A percentile compares a stretch with the other conserved stretches of the same genome.
Evolutionary conservation across 2,888 invertebrate species (phyloP).

Genomic region (Drosophila buzzatii): DNA sequence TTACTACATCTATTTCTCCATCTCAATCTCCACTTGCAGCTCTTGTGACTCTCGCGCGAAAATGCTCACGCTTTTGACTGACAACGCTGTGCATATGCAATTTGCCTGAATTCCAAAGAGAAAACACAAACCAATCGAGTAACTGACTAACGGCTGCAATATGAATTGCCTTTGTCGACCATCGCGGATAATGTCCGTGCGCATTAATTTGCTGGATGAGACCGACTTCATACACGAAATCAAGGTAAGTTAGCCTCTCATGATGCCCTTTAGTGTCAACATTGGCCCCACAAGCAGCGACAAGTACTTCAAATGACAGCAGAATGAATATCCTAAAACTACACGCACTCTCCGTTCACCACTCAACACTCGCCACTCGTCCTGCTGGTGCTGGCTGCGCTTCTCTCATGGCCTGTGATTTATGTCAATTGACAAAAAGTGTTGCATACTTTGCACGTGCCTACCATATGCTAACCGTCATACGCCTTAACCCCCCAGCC

Average conservation of each 20-base stretch:
- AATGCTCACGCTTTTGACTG: constrained; percentile 52
- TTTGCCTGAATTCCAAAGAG: constrained; percentile 44
- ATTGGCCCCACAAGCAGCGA: constrained; percentile 54
- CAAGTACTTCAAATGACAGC: constrained; percentile 20
- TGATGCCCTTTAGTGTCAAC: constrained; percentile 47
- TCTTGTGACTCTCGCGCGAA: constrained; percentile 18
- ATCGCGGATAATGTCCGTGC: constrained; percentile 86
- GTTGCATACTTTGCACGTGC: constrained; percentile 78
- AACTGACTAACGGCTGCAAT: constrained; percentile 31
- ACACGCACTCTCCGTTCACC: background rate
- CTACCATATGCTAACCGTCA: constrained; percentile 51
- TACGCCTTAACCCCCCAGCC: constrained; percentile 1
- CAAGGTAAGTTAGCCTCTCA: constrained; percentile 88
- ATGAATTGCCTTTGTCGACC: constrained; percentile 86
- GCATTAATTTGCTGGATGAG: constrained; percentile 95
- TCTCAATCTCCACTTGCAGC: constrained; percentile 37
- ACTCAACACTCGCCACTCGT: background rate
- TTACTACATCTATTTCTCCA: constrained; percentile 8
- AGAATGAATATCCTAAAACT: constrained; percentile 13
- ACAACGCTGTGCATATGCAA: constrained; percentile 55
- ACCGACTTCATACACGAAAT: constrained; percentile 95
- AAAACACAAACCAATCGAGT: constrained; percentile 17
- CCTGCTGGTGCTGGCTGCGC: background rate
- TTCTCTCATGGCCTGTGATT: constrained; percentile 45
- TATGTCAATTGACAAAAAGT: constrained; percentile 71